Evolutionary conservation across 2,888 invertebrate genomes (phyloP).

Genomic region (Drosophila quasianomalipes): DNA sequence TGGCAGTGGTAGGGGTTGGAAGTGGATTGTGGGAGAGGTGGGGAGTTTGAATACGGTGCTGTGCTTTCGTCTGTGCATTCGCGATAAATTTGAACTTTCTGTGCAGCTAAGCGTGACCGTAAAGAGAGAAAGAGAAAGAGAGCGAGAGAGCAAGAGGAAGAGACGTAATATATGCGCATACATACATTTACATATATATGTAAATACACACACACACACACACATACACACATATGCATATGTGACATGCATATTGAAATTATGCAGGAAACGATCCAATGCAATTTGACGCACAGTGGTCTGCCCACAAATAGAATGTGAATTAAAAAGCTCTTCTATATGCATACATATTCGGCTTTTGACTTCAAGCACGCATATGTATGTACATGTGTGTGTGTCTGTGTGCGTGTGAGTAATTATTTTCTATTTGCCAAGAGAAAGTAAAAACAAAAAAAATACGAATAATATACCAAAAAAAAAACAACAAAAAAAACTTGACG

Average conservation of each 20-base stretch:
- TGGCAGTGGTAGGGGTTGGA: not conserved
- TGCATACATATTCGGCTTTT: constrained; percentile 3
- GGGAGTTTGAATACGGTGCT: constrained; percentile 9
- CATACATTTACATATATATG: not conserved
- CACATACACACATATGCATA: constrained; percentile 26
- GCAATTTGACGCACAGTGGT: constrained; percentile 25
- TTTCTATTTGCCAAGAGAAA: constrained; percentile 76
- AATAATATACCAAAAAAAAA: constrained; percentile 25
- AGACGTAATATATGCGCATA: constrained; percentile 3
- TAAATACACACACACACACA: not conserved
- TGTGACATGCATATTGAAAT: constrained; percentile 22
- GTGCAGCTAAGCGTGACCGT: constrained; percentile 68
- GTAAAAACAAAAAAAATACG: constrained; percentile 69
- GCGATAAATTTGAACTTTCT: constrained; percentile 69
- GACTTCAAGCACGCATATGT: not conserved
- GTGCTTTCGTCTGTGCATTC: constrained; percentile 43
- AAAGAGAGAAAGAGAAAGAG: constrained; percentile 17
- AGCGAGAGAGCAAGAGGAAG: constrained; percentile 29
- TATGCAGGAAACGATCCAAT: constrained; percentile 42
- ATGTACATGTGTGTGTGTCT: constrained; percentile 1
- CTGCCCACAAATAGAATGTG: constrained; percentile 37
- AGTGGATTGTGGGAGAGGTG: not conserved
- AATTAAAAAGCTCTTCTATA: constrained; percentile 37
- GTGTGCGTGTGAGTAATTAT: constrained; percentile 57
- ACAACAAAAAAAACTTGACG: constrained; percentile 37